Evolutionary conservation across 2,888 invertebrate species (phyloP).

Genomic region (Lithophane socia): DNA sequence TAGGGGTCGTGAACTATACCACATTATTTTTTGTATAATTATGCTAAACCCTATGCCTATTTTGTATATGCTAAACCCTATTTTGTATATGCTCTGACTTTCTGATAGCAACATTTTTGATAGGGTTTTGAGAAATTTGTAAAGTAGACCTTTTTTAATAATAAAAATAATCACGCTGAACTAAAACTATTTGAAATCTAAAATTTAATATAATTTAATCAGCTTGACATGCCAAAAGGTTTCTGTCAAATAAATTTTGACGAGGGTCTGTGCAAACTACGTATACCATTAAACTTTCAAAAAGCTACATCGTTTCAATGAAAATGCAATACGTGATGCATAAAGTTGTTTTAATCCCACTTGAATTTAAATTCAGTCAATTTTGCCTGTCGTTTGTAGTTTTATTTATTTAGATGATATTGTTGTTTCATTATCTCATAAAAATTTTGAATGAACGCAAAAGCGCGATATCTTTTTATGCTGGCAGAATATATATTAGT

Average conservation of each 20-base stretch:
- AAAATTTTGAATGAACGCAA: slow-evolving; percentile 9
- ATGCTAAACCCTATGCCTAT: no score
- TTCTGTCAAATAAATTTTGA: slow-evolving; percentile 33
- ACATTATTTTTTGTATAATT: no score
- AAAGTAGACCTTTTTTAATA: neutral
- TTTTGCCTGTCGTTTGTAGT: neutral
- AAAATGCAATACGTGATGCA: slow-evolving; percentile 7
- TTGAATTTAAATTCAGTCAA: slow-evolving; percentile 13
- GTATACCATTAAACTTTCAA: slow-evolving; percentile 21
- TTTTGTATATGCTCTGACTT: neutral
- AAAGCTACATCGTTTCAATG: slow-evolving; percentile 22
- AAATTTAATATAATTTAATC: neutral
- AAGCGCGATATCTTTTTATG: slow-evolving; percentile 30
- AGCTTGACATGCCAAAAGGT: slow-evolving; percentile 1
- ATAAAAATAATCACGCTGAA: neutral
- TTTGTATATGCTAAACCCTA: no score
- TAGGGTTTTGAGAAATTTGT: neutral
- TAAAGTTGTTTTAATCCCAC: slow-evolving; percentile 17
- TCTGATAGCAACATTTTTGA: neutral
- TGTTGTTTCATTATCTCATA: slow-evolving; percentile 25
- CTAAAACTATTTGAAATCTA: neutral
- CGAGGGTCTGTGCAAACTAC: slow-evolving; percentile 17
- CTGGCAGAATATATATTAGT: slow-evolving; percentile 39
- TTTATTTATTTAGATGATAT: slow-evolving; percentile 20
- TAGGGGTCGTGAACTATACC: no score